Percentiles rank a stretch among this genome's conserved stretches.
phyloP scores from a whole-genome alignment of 92 coral and sea anemone species.

The Phenganax subtilis region DNA sequence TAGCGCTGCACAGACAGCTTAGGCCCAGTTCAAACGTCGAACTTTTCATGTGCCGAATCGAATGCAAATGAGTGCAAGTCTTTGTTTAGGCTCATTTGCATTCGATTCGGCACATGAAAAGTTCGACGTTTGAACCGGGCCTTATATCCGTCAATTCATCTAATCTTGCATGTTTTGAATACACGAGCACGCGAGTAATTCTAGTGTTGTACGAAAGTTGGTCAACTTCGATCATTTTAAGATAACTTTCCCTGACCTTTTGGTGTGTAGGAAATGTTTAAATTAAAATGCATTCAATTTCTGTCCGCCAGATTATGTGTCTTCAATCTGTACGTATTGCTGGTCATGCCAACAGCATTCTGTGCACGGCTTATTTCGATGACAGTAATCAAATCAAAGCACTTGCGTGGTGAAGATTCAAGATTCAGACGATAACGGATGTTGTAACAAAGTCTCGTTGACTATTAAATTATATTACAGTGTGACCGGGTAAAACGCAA shows the following conservation, averaged over 20 bases:
- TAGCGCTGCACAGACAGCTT: not conserved
- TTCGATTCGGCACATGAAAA: no score
- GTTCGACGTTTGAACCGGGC: no score
- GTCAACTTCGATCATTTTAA: not conserved
- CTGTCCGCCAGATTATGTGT: slow-evolving; percentile 1
- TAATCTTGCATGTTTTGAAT: not conserved
- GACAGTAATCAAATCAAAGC: slow-evolving; percentile 39
- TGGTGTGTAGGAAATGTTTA: not conserved
- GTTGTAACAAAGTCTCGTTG: slow-evolving; percentile 1
- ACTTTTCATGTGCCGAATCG: no score
- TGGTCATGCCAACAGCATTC: not conserved
- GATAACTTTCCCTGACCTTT: not conserved
- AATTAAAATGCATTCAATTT: slow-evolving; percentile 1
- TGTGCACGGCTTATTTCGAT: slow-evolving; percentile 9
- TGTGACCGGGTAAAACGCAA: no score
- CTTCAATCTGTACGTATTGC: not conserved
- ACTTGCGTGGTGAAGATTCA: slow-evolving; percentile 11
- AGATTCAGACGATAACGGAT: slow-evolving; percentile 29
- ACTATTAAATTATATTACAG: not conserved
- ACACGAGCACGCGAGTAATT: not conserved
- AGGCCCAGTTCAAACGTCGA: no score
- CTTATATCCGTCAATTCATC: not conserved
- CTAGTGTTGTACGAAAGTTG: not conserved
- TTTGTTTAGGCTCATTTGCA: no score
- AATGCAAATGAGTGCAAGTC: no score